Base-by-base conservation (phyloP, 2,113 vertebrate genomes). In the Chrysemys picta region DNA sequence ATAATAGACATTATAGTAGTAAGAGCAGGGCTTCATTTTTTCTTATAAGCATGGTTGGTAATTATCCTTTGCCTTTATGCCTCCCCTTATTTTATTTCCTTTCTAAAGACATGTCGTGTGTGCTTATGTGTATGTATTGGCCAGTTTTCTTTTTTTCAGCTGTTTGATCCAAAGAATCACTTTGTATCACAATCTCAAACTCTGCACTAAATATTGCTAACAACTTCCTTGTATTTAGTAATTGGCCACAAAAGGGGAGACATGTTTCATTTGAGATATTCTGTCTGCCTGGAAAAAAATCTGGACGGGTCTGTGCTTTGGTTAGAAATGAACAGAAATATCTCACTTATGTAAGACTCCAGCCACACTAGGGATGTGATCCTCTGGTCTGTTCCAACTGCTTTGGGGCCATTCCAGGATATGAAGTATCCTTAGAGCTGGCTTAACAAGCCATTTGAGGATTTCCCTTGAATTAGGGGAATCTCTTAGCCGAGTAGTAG, bases 51-150 rank as follows among this genome's bases (percentile, higher is more conserved):
- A 2, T 69, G 0, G 0, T 75, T 93, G 82, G 54, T 90, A 75
- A 38, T 83, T 87, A 79, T 80, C 69, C 38, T 1, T 6, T 93
- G 54, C 56, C 3, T 80, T 94, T 84, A 35, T 85, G 31, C 24
- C 25, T 79, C 93, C 11, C 65, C n/a, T 25, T 78, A 25, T 84
- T 95, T 89, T 38, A 52, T 86, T 89, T 17, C n/a, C 69, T 79
- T 83, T 49, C 35, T 57, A 4, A 79, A 80, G 56, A 6, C 35
- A 72, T 47, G 22, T 25, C 52, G 47, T 78, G 21, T 4, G 22
- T 85, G 5, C 38, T 62, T 22, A 2, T 38, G 79, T 21, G 56
- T 57, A 4, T 78, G 24, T 0, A 0, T 42, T 72, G 53, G 19
- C n/a, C 87, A 88, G 21, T 45, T 29, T 88, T 75, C 24, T n/a